Conservation (phyloP, 2,888 invertebrate species). For the Heliconius charithonia region DNA sequence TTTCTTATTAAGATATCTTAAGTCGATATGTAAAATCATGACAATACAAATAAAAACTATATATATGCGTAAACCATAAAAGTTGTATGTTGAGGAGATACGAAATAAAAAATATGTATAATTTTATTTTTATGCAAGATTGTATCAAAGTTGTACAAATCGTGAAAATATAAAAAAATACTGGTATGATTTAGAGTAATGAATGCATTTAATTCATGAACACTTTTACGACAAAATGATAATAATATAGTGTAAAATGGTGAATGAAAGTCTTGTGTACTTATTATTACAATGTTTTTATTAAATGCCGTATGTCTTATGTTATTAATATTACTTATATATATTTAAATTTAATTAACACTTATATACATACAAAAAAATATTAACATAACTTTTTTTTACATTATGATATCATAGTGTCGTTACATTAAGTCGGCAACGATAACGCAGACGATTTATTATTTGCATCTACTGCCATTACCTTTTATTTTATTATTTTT, state of each 20-base stretch:
- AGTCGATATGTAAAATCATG: not conserved
- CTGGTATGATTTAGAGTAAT: not conserved
- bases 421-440: not conserved
- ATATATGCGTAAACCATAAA: not conserved
- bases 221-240: no score
- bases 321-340: not conserved
- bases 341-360: not conserved
- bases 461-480: slow-evolving; percentile 20
- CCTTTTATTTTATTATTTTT: slow-evolving; percentile 35
- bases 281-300: not conserved
- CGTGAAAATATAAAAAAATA: no score
- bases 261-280: not conserved
- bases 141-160: no score
- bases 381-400: not conserved
- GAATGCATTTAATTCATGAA: no score
- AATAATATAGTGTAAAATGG: no score
- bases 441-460: slow-evolving; percentile 11
- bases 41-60: not conserved
- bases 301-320: not conserved
- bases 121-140: no score
- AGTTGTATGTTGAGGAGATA: not conserved
- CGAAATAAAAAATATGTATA: no score
- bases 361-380: not conserved
- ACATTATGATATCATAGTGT: not conserved
- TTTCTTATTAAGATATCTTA: not conserved